Evolutionary conservation across 2,888 invertebrate genomes (phyloP).

Genomic region (Aleiodes leptofemur): DNA sequence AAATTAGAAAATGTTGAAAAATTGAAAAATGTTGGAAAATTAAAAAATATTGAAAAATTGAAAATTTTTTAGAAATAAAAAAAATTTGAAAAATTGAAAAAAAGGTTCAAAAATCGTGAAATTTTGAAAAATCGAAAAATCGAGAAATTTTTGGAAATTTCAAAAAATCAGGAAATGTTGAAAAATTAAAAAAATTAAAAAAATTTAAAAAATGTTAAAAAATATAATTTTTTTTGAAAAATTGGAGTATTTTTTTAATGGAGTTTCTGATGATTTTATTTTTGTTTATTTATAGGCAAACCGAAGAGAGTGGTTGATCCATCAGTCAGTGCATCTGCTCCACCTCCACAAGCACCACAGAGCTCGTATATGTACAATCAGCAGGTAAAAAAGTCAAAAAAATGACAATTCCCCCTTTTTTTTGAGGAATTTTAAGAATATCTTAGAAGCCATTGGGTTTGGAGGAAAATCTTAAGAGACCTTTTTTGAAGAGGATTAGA

Average conservation of each 20-base stretch:
- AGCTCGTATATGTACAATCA: conserved; percentile 69
- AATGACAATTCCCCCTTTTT: background rate
- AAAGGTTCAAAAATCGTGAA: background rate
- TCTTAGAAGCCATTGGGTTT: background rate
- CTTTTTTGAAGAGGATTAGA: too few species aligned
- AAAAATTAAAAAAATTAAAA: too few species aligned
- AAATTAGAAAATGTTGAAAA: too few species aligned
- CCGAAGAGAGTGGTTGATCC: conserved; percentile 72
- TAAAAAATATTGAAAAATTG: too few species aligned
- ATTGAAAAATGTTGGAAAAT: too few species aligned
- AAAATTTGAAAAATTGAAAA: background rate
- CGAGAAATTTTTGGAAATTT: too few species aligned
- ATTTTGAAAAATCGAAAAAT: too few species aligned
- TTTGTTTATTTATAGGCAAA: conserved; percentile 61
- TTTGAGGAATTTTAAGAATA: too few species aligned
- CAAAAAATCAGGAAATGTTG: too few species aligned
- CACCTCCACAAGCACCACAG: conserved; percentile 60
- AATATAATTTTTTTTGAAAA: background rate
- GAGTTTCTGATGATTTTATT: conserved; percentile 26
- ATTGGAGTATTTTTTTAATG: conserved; percentile 16
- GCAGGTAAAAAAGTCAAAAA: conserved; percentile 55
- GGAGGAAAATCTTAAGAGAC: background rate
- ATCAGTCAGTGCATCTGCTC: conserved; percentile 63
- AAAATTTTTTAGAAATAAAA: too few species aligned
- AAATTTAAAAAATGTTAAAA: too few species aligned